These are phyloP conservation scores for Gymnocheta viridis DNA, from an alignment of 2,888 invertebrate genomes.

Conservation along the genomic window DNA sequence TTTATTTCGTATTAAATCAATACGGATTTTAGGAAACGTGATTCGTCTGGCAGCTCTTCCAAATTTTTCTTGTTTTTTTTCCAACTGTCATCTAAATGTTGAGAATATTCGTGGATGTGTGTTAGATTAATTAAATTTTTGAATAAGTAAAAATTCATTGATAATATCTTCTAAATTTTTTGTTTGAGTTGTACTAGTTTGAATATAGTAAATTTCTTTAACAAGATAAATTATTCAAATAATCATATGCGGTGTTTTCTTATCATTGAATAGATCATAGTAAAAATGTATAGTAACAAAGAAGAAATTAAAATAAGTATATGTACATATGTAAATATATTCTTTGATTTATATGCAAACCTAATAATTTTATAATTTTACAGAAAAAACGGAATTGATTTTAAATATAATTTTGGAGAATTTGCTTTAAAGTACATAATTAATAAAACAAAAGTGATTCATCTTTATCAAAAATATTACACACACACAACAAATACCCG, in stretches of 20 bases:
- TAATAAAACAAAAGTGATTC: conserved; percentile 64
- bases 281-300: conserved; percentile 7
- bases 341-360: background rate
- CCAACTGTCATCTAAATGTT: conserved; percentile 42
- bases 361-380: too few species aligned
- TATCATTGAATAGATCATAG: too few species aligned
- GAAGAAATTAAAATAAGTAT: conserved; percentile 6
- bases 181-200: background rate
- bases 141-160: background rate
- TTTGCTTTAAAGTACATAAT: conserved; percentile 24
- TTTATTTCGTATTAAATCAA: too few species aligned
- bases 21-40: too few species aligned
- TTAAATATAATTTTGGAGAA: too few species aligned
- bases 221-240: background rate
- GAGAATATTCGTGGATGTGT: conserved; percentile 47
- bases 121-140: conserved; percentile 51
- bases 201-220: background rate
- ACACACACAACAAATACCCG: background rate
- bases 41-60: background rate
- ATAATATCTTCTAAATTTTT: background rate
- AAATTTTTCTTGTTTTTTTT: conserved; percentile 15
- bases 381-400: too few species aligned
- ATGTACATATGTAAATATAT: too few species aligned
- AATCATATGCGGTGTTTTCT: background rate
- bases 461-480: conserved; percentile 49